Percentiles rank a stretch among this genome's conserved stretches.
Conservation (phyloP, 2,797 vertebrate genomes). For the Ceryle rudis region DNA sequence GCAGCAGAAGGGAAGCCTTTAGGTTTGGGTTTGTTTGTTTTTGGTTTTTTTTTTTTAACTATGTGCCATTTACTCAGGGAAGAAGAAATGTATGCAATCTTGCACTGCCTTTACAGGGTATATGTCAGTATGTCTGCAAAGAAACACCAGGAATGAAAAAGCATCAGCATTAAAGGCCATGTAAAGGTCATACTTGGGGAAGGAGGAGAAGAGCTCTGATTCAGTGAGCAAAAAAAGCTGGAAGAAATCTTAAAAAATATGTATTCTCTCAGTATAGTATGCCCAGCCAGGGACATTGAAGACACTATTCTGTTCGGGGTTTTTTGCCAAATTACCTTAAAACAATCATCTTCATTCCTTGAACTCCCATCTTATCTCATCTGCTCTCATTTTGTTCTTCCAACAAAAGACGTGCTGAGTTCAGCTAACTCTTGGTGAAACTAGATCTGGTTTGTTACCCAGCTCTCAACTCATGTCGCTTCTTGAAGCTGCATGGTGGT, state of each 20-base stretch:
- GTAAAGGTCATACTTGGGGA: neutral
- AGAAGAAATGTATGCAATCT: neutral
- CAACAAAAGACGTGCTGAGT: neutral
- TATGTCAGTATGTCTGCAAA: neutral
- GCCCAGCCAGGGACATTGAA: neutral
- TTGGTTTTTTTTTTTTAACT: neutral
- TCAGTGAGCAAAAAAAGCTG: neutral
- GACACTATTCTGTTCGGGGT: neutral
- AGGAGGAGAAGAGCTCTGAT: neutral
- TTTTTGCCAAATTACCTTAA: neutral
- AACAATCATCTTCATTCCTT: neutral
- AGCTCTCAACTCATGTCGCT: neutral
- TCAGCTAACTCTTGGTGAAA: neutral
- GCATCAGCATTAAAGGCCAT: neutral
- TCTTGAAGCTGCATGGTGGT: neutral
- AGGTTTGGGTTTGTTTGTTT: neutral
- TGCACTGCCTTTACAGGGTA: neutral
- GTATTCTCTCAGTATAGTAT: neutral
- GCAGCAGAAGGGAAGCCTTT: neutral
- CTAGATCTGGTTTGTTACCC: neutral
- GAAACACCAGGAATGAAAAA: neutral
- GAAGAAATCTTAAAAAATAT: neutral
- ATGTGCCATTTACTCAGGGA: conserved; percentile 51
- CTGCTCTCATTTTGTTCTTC: conserved; percentile 11
- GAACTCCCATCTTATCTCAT: neutral